These are phyloP conservation scores for Drosophila ohnishii DNA, from an alignment of 1,140 invertebrate species.

Conservation along the genomic window DNA sequence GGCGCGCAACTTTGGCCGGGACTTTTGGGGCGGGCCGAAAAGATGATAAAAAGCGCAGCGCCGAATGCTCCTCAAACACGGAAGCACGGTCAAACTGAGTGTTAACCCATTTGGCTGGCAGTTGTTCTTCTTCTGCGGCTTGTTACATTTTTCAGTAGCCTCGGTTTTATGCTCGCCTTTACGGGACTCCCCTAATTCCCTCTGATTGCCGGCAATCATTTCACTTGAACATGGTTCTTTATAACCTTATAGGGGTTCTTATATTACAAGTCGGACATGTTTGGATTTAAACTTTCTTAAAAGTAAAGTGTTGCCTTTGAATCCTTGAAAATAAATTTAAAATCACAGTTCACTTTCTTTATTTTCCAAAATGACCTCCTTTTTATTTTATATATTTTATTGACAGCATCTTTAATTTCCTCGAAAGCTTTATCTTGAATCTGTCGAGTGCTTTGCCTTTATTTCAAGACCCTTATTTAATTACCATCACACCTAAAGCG, in stretches of 20 bases:
- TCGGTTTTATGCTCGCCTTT: constrained; percentile 20
- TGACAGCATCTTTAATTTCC: neutral
- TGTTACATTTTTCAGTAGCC: constrained; percentile 52
- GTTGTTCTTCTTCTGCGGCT: constrained; percentile 28
- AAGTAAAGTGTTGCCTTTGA: neutral
- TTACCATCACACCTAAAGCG: constrained; percentile 16
- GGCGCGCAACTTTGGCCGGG: constrained; percentile 29
- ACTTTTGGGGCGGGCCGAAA: constrained; percentile 29
- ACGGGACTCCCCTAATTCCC: constrained; percentile 5
- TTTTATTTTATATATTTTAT: neutral
- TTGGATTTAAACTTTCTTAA: neutral
- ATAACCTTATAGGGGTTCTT: neutral
- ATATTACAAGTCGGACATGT: constrained; percentile 1
- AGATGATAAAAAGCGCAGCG: constrained; percentile 54
- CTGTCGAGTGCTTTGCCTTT: neutral
- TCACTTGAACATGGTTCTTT: constrained; percentile 15
- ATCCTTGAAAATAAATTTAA: no score
- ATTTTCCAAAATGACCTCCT: neutral
- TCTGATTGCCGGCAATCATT: constrained; percentile 53
- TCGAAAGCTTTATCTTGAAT: neutral
- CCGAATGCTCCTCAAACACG: constrained; percentile 37
- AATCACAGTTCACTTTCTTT: neutral
- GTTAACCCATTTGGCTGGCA: constrained; percentile 42
- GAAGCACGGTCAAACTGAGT: constrained; percentile 22
- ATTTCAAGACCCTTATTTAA: constrained; percentile 6